phyloP scores from a whole-genome alignment of 2,797 vertebrate genomes.

The Varecia variegata region DNA sequence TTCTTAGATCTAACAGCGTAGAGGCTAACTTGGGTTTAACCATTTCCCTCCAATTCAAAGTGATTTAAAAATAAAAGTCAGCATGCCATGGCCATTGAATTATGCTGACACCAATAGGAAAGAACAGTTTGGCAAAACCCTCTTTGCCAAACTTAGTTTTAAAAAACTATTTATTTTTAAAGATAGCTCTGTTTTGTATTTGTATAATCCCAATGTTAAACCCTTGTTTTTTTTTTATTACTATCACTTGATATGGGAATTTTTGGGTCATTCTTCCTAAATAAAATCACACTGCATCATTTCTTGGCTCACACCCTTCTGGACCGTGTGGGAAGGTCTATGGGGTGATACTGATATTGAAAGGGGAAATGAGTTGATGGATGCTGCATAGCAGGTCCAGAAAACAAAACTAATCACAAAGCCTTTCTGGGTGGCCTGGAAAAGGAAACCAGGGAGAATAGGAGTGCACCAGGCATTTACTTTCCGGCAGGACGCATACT shows the following conservation, averaged over 20 bases:
- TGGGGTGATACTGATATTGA: background rate
- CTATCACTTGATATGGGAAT: background rate
- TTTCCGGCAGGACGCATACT: background rate
- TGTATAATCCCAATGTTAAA: background rate
- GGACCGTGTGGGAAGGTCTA: background rate
- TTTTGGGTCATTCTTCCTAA: background rate
- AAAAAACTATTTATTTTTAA: background rate
- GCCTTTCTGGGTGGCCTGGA: background rate
- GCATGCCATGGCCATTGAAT: background rate
- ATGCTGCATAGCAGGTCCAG: background rate
- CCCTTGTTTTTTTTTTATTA: background rate
- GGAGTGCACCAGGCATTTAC: background rate
- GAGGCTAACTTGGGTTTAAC: background rate
- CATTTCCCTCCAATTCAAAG: background rate
- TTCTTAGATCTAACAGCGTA: background rate
- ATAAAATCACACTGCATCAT: background rate
- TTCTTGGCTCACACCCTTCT: background rate
- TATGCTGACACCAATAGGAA: background rate
- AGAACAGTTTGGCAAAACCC: background rate
- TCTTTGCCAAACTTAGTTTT: background rate
- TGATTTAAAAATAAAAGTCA: slow-evolving; percentile 16
- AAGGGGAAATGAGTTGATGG: background rate
- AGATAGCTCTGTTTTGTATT: background rate
- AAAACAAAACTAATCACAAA: background rate
- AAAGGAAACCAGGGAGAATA: background rate